Base-by-base conservation (phyloP, 2,797 vertebrate genomes). In the Furcifer pardalis region DNA sequence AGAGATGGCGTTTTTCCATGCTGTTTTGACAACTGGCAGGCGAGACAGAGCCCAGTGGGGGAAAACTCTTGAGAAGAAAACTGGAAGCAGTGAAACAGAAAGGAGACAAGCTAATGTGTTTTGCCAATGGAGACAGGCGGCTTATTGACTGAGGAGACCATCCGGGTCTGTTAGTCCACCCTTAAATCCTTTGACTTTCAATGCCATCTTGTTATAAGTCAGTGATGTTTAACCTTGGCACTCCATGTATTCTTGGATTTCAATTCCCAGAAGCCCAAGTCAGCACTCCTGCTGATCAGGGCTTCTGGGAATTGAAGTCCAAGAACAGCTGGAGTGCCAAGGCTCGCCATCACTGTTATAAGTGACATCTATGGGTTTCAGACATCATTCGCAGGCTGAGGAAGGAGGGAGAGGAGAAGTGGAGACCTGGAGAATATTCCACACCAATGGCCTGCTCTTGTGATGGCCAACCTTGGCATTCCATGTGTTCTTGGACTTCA, bases 61-160 rank as follows among this genome's bases (percentile, higher is more conserved):
- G 17, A 66, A 49, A 49, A 62, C 35, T 30, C n/a, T 60, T 52
- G n/a, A 52, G 83, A 62, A 78, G 66, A 37, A 59, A 72, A 59
- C 42, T 2, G 69, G 77, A 74, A 8, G 83, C 77, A 80, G 60
- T 75, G 69, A 80, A 62, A 75, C 77, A 85, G 84, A 85, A 85
- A 71, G 62, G 75, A 80, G 77, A 17, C 42, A 66, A 80, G 84
- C 3, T 68, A 27, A 74, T 30, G 32, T 80, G 78, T 80, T 85
- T 85, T 85, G 83, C 60, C 84, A 85, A 12, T 74, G 71, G 84
- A 80, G 77, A 85, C 71, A 59, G 71, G 10, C 72, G 37, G 71
- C 71, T 85, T 68, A 75, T 81, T 59, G 7, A 32, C 56, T 7
- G 30, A 56, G 46, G 27, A 77, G 77, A 17, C 30, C 37, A 2